Conservation (phyloP, 2,113 vertebrate genomes). For the Rynchops niger region DNA sequence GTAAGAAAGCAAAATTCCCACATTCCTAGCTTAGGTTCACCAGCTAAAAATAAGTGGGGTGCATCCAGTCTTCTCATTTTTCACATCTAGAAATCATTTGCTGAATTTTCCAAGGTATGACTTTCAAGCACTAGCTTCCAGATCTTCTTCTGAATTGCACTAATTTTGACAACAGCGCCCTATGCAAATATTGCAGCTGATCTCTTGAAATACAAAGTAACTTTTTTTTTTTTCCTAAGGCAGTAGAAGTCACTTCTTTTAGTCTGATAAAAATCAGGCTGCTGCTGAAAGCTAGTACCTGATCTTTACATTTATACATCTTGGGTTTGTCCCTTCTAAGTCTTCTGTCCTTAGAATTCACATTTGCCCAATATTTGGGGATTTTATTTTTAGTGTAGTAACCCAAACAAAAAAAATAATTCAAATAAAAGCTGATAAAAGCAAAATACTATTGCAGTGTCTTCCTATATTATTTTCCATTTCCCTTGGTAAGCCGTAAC, state of each 20-base stretch:
- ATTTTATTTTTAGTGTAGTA: background rate
- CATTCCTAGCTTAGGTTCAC: background rate
- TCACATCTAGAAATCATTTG: background rate
- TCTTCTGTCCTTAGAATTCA: background rate
- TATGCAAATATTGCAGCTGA: background rate
- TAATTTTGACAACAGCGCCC: background rate
- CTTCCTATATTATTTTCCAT: background rate
- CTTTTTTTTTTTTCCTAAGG: background rate
- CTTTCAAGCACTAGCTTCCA: background rate
- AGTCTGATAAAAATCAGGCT: background rate
- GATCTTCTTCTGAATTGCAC: background rate
- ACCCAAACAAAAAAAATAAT: background rate
- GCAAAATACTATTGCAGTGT: background rate
- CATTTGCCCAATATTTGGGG: background rate
- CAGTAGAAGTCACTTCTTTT: background rate
- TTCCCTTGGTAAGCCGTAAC: background rate
- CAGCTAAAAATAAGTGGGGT: background rate
- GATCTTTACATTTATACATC: background rate
- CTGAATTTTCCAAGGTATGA: background rate
- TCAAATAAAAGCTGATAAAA: background rate
- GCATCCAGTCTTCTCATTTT: background rate
- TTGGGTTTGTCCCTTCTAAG: background rate
- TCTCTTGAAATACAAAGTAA: background rate
- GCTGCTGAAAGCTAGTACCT: background rate
- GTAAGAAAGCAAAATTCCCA: background rate